Evolutionary conservation across 64 coral and sea anemone species (phyloP).

Genomic region (Montipora capricornis): DNA sequence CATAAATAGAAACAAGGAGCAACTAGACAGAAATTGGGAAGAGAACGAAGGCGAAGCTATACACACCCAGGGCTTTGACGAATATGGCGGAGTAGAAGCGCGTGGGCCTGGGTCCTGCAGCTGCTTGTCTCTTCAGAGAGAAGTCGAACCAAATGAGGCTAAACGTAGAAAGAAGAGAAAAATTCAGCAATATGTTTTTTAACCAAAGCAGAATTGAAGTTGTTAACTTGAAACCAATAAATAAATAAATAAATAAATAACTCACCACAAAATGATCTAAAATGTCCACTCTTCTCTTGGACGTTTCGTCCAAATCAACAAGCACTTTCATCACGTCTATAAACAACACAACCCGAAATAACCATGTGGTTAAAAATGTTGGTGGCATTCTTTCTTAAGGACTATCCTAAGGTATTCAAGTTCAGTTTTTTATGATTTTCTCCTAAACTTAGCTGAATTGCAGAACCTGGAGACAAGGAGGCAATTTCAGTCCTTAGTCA

Average conservation of each 20-base stretch:
- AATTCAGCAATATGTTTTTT: neutral
- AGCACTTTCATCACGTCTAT: conserved; percentile 83
- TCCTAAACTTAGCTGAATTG: too few species aligned
- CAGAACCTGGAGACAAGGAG: too few species aligned
- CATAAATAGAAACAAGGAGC: neutral
- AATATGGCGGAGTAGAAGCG: conserved; percentile 79
- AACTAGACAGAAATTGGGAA: neutral
- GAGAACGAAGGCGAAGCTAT: neutral
- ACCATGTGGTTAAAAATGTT: too few species aligned
- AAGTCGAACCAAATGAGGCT: conserved; percentile 87
- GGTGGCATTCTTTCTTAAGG: too few species aligned
- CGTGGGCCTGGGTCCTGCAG: conserved; percentile 84
- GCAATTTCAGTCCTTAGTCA: too few species aligned
- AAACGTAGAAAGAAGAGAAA: neutral
- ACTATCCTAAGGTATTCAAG: too few species aligned
- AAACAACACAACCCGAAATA: neutral
- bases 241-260: neutral
- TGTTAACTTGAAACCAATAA: neutral
- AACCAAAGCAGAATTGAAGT: neutral
- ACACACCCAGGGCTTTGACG: conserved; percentile 87
- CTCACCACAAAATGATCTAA: conserved; percentile 88
- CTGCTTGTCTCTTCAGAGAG: conserved; percentile 47
- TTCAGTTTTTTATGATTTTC: too few species aligned
- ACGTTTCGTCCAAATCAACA: conserved; percentile 91
- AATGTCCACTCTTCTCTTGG: conserved; percentile 96